Percentiles rank a stretch among this genome's conserved stretches.
These are phyloP conservation scores for Azemiops feae DNA, from an alignment of 2,113 vertebrate genomes.

Conservation along the genomic window DNA sequence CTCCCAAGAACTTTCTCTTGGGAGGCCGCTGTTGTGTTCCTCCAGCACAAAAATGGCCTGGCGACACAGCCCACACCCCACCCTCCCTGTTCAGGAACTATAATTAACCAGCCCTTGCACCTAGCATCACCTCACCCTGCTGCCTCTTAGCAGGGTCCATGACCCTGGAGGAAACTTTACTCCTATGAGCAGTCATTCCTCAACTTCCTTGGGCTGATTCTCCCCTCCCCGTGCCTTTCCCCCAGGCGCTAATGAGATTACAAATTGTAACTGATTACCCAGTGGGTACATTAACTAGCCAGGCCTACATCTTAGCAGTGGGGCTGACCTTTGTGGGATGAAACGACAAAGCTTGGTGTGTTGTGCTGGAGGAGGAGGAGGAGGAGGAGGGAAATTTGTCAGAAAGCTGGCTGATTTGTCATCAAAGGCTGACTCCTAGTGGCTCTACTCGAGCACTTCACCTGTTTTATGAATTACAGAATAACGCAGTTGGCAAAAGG, in stretches of 20 bases:
- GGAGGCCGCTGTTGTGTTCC: background rate
- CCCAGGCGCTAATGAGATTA: conserved; percentile 59
- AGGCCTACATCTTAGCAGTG: conserved; percentile 40
- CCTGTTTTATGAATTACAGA: background rate
- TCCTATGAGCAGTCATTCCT: background rate
- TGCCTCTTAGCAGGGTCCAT: conserved; percentile 53
- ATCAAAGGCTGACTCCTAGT: conserved; percentile 49
- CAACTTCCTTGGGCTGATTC: conserved; percentile 34
- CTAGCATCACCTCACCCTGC: conserved; percentile 11
- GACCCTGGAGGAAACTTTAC: conserved; percentile 41
- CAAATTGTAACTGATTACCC: conserved; percentile 41
- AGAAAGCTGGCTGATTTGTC: conserved; percentile 39
- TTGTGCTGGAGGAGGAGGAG: background rate
- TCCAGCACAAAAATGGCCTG: background rate
- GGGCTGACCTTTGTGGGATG: conserved; percentile 51
- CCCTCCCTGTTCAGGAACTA: background rate
- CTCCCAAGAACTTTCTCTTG: background rate
- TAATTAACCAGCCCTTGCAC: background rate
- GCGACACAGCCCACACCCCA: background rate
- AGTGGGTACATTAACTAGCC: conserved; percentile 46
- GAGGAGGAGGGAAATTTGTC: background rate
- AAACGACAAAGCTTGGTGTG: background rate
- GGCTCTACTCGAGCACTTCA: conserved; percentile 11
- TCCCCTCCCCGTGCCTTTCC: conserved; percentile 32
- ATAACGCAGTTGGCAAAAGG: too few species aligned